Conservation (phyloP, 1,140 invertebrate species). For the Armadillidium nasatum region DNA sequence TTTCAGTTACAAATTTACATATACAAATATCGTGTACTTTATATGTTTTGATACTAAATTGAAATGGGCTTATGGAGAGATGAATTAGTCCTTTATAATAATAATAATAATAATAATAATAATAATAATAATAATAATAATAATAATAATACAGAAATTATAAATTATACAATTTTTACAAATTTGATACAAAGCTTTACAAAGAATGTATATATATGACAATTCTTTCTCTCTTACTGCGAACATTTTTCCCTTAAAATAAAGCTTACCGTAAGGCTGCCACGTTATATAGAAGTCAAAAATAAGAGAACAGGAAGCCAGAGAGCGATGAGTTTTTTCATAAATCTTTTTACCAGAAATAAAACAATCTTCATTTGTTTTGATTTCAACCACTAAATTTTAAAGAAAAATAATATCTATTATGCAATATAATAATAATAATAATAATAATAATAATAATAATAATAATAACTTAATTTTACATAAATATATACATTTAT, state of each 20-base stretch:
- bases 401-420: neutral
- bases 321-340: neutral
- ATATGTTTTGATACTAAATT: no score
- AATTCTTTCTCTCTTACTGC: no score
- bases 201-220: no score
- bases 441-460: no score
- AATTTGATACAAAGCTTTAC: neutral
- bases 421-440: neutral
- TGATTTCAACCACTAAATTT: neutral
- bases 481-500: neutral
- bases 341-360: neutral
- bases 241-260: no score
- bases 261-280: neutral
- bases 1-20: no score
- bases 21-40: no score
- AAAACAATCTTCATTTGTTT: neutral
- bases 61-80: no score
- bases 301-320: neutral
- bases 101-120: neutral
- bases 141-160: neutral
- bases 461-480: neutral
- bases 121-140: neutral
- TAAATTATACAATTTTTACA: no score
- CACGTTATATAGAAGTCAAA: neutral
- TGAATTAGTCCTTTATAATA: neutral